A percentile compares a stretch with the other conserved stretches of the same genome.
Conservation (phyloP, 2,113 vertebrate species). For the Trochalopteron elliotii region DNA sequence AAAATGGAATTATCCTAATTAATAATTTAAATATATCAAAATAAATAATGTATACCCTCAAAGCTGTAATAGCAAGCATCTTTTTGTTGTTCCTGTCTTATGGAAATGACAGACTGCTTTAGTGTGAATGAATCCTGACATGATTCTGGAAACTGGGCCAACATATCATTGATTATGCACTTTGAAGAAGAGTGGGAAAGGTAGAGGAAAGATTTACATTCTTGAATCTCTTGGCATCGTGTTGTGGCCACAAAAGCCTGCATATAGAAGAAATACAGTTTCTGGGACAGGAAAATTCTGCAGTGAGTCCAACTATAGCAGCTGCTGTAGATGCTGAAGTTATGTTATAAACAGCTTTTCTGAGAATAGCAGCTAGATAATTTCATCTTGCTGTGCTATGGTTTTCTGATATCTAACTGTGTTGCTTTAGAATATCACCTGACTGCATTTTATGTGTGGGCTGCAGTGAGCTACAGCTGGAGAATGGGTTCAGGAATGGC, state of each 20-base stretch:
- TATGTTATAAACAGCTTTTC: neutral
- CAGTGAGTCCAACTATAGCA: neutral
- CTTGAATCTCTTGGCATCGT: neutral
- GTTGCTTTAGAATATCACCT: neutral
- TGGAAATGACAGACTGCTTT: constrained; percentile 32
- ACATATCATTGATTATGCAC: constrained; percentile 55
- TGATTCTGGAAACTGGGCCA: constrained; percentile 51
- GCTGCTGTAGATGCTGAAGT: neutral
- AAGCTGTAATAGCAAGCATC: constrained; percentile 51
- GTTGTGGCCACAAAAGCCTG: neutral
- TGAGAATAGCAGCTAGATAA: constrained; percentile 17
- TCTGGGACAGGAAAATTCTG: constrained; percentile 1
- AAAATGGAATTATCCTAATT: constrained; percentile 55
- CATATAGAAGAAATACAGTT: neutral
- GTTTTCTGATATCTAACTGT: neutral
- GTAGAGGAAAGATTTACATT: neutral
- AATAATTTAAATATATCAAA: constrained; percentile 65
- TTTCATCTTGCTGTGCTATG: neutral
- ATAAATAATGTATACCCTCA: constrained; percentile 61
- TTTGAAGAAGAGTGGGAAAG: constrained; percentile 49
- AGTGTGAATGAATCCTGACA: constrained; percentile 54
- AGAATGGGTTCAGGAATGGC: neutral
- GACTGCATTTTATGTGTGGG: neutral
- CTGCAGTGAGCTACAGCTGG: neutral
- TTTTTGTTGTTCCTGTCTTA: constrained; percentile 45